Evolutionary conservation across 2,113 vertebrate genomes (phyloP), one percentile per base, ranked within the genome.

Genomic region (Plectropomus leopardus): DNA sequence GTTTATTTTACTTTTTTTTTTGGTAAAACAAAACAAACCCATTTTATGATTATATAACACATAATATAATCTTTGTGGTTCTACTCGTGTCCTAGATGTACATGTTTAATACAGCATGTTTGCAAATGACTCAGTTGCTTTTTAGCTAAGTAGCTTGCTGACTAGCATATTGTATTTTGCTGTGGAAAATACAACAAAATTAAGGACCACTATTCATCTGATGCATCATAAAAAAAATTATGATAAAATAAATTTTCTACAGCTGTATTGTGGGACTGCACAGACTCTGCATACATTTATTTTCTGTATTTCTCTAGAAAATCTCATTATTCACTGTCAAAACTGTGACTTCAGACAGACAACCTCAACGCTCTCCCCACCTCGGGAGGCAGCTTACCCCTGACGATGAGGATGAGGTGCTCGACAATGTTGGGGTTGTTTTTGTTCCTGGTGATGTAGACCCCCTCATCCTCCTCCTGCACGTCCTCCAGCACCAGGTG

Each of bases 401-500:
- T 85, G 59, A 95, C 94, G 0, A 26, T 64, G 58, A 95, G 93
- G 55, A 66, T 16, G 14, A 95, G 80, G 45, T 78, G 80, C 13
- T 65, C 86, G 63, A 67, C 80, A 5, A 69, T 14, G 17, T 48
- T 68, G 21, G 82, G 50, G 7, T 30, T 57, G 21, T 76, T 80
- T 0, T 40, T 57, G 67, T 82, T 86, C 78, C 5, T 94, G 78
- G 94, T 86, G 66, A 94, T 3, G n/a, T 95, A 95, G 14, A 72
- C 9, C 3, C 95, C 95, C 82, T 94, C 92, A 21, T 95, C 92
- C 21, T 92, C 88, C 88, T 95, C 90, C 75, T 90, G 90, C n/a
- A 94, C 93, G 8, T 93, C 87, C 51, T 93, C 88, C 88, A 95
- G 80, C 76, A 94, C 88, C 71, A 95, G 78, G 78, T 93, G 86